Evolutionary conservation across 2,113 vertebrate species (phyloP), one percentile per base, ranked within the genome.

Genomic region (Etheostoma cragini): DNA sequence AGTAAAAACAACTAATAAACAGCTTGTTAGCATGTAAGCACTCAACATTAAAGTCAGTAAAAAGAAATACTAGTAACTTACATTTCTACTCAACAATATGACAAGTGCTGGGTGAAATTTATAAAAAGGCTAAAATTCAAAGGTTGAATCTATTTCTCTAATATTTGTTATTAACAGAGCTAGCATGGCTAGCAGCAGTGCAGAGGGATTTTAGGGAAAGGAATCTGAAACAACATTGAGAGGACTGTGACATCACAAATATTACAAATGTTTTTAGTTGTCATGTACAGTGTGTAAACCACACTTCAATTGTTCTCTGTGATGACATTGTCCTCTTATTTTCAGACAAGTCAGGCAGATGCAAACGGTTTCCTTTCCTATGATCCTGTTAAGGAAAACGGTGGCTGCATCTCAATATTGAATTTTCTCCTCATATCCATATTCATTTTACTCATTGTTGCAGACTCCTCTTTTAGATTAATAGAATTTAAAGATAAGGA

Each of bases 281-380:
- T 35, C 19, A 26, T 57, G 22, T 35, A 58, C 50, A 74, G 63
- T 10, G 26, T 19, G 17, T 74, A 16, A 57, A 42, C 24, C 11
- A 13, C 62, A 33, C 30, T 76, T 13, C 13, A 63, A 26, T 76
- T 33, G 11, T 62, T 78, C 68, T 50, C 52, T 65, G 78, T 78
- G 81, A 78, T 80, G 75, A 84, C 76, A 80, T 33, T 50, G 63
- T 72, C 82, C 79, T 84, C 86, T 88, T 70, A 84, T 61, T 80
- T 84, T 83, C 75, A 89, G 83, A 87, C 14, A 35, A 58, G 33
- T 88, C 91, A 92, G 84, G 90, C 85, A 89, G 83, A 61, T 83
- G 83, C 64, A 74, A 72, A 68, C 53, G 2, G 10, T 85, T 86
- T 88, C 81, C 75, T 91, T 89, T 89, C 83, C 67, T 78, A 56